phyloP scores from a whole-genome alignment of 2,113 vertebrate genomes.

The Sclerurus mexicanus region DNA sequence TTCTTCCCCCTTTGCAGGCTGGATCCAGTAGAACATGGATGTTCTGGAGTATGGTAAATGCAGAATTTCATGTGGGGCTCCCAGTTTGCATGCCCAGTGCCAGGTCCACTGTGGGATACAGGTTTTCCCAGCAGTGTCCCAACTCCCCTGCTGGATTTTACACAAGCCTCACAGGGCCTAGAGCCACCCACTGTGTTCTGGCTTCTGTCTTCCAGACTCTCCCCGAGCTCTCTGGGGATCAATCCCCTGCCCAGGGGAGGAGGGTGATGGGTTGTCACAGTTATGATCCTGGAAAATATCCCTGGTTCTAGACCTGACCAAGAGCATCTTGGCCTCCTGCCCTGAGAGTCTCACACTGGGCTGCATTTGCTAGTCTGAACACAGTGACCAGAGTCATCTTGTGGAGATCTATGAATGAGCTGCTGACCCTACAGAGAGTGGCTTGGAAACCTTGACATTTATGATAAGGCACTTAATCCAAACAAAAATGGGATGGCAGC shows the following conservation, averaged over 20 bases:
- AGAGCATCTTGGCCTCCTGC: neutral
- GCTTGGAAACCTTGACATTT: neutral
- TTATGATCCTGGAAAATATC: neutral
- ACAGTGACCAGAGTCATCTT: neutral
- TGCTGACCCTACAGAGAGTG: neutral
- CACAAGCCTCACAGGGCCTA: neutral
- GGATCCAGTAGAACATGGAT: neutral
- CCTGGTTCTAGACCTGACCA: neutral
- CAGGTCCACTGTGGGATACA: too few species aligned
- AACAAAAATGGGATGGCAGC: neutral
- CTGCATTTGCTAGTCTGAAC: neutral
- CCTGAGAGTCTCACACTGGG: neutral
- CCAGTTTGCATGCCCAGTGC: neutral
- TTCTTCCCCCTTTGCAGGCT: neutral
- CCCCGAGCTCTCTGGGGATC: neutral
- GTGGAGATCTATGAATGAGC: neutral
- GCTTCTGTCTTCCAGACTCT: neutral
- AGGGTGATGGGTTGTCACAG: neutral
- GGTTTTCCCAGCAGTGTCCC: neutral
- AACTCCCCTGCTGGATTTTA: neutral
- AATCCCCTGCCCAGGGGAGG: neutral
- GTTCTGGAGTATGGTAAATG: neutral
- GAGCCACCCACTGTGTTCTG: neutral
- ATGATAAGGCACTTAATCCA: conserved; percentile 20
- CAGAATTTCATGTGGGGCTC: neutral